A percentile compares a stretch with the other conserved stretches of the same genome.
Conservation (phyloP, 2,888 invertebrate genomes). For the Lissocephala sabroskyi region DNA sequence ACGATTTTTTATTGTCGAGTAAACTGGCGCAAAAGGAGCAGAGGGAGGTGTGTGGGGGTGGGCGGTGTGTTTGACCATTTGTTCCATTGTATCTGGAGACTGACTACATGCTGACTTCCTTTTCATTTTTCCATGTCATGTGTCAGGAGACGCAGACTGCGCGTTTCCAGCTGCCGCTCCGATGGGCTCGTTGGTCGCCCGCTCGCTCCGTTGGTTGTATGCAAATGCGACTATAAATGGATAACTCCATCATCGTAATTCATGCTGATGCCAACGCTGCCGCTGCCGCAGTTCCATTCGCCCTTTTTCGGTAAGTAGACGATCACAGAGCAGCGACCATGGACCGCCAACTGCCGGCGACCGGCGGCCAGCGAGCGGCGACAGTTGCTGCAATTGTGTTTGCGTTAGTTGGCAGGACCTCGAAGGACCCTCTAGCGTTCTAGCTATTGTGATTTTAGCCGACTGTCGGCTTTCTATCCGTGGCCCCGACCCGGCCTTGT, state of each 20-base stretch:
- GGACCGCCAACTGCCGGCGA: conserved; percentile 27
- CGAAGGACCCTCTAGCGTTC: no score
- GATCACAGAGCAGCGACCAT: conserved; percentile 16
- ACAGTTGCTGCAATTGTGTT: conserved; percentile 53
- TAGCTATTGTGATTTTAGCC: no score
- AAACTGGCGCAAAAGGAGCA: no score
- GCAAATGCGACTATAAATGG: conserved; percentile 65
- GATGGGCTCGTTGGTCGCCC: conserved; percentile 33
- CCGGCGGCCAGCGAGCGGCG: conserved; percentile 45
- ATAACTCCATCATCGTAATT: conserved; percentile 67
- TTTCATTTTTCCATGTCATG: conserved; percentile 67
- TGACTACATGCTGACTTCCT: conserved; percentile 39
- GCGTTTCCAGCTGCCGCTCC: neutral
- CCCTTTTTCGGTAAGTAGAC: conserved; percentile 14
- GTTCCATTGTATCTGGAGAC: conserved; percentile 27
- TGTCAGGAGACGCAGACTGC: conserved; percentile 36
- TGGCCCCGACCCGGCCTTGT: conserved; percentile 6
- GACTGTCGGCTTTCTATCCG: neutral
- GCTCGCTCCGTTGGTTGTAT: conserved; percentile 32
- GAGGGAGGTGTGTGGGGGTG: no score
- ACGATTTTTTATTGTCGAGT: conserved; percentile 1
- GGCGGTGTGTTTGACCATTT: conserved; percentile 37
- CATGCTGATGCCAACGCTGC: conserved; percentile 36
- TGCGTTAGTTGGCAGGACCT: conserved; percentile 34
- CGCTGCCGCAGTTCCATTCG: conserved; percentile 22